Evolutionary conservation across 2,797 vertebrate species (phyloP), one percentile per base, ranked within the genome.

Genomic region (Spondyliosoma cantharus): DNA sequence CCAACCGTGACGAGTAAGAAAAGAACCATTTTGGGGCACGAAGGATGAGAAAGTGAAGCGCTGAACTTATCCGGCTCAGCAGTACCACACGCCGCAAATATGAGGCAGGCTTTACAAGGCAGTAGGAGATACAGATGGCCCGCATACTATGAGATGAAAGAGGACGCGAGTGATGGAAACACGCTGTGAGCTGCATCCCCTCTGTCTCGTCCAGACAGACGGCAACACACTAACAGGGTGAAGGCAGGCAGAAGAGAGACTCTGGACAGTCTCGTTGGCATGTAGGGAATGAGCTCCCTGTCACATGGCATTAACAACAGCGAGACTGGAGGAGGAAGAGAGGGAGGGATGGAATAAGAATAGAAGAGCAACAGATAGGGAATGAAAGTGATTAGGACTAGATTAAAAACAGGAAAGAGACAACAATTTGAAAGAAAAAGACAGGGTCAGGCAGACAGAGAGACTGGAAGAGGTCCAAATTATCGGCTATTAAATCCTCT

Each of bases 401-500:
- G 62, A 87, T 63, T 82, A 68, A 72, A 86, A 89, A 84, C 78
- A 84, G 76, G 78, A 60, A 54, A 65, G 49, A 76, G 53, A 61
- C 3, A 59, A 27, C 22, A 58, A 46, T 19, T 16, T 46, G 45
- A 45, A 45, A 17, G 3, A 45, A 45, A 45, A 43, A 45, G 37
- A 37, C 37, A 37, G 37, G 37, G 37, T 72, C 19, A 80, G 27
- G 70, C 17, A 59, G 64, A 78, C 7, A 32, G 62, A 46, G 54
- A 79, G 24, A 67, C 20, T 59, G 63, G 79, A 4, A 53, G 61
- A 46, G 17, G 57, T 37, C 4, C 5, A 46, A 83, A 91, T 90
- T 71, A 93, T 88, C 88, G 89, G 70, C 79, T 86, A 76, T 90
- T 88, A 90, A 89, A 83, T 85, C 76, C 74, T 86, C 74, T 78